Base-by-base conservation (phyloP, 2,797 vertebrate species). In the Myoxocephalus aenaeus region DNA sequence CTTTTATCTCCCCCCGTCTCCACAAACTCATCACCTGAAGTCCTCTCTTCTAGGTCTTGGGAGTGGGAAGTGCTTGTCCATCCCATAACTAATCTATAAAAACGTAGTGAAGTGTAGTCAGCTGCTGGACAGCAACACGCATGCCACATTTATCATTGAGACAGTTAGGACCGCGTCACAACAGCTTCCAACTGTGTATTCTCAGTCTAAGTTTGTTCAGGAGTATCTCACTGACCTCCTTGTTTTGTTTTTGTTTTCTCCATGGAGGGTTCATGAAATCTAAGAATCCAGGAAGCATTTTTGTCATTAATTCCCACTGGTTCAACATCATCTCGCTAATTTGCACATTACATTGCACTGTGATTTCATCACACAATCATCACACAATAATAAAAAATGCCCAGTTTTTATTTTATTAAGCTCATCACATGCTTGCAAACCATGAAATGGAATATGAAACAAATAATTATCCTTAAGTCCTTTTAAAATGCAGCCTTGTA, bases 1-100 rank as follows among this genome's bases (percentile, higher is more conserved):
- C 67, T 58, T 83, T 71, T 29, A 72, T 71, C 64, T 46, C 40
- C 62, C 67, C 77, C 36, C 36, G n/a, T 64, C 65, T 32, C 32
- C 25, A 71, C 59, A 77, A 65, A 72, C 62, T 17, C 53, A 73
- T 56, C 18, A 67, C 57, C 25, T 32, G 12, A 36, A 69, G 17
- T n/a, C 36, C 22, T 36, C 32, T 51, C 36, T 36, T 73, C 50
- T 51, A 18, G 54, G 11, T 53, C 10, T 42, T 10, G 17, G 1
- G 29, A 42, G 34, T 58, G 18, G 62, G 38, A 67, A 42, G 15
- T 53, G 58, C 64, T 56, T 15, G 18, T 79, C 57, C 12, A n/a
- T 57, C 44, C 44, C 25, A 36, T 63, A 10, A 54, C 56, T 61
- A 17, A 67, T 73, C 34, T 62, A 18, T 61, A 44, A 73, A 82